These are phyloP conservation scores for Abrostola triplasia DNA, from an alignment of 2,888 invertebrate species.

Conservation along the genomic window DNA sequence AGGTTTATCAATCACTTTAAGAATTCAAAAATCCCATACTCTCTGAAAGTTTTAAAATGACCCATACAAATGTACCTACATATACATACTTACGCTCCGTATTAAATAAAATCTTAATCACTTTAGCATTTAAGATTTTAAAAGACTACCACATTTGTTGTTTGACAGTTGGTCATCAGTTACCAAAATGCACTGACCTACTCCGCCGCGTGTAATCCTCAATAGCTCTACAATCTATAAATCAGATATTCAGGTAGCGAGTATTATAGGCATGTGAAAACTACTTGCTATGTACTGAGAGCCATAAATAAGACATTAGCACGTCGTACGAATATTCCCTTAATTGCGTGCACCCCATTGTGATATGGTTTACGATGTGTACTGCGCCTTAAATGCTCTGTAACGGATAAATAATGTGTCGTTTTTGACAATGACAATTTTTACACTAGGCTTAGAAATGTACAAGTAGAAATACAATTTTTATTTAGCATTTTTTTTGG, in stretches of 20 bases:
- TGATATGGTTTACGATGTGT: constrained; percentile 71
- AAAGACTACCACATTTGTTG: too few species aligned
- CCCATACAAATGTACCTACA: too few species aligned
- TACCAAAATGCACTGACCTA: not conserved
- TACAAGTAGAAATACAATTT: too few species aligned
- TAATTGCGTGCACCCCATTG: constrained; percentile 77
- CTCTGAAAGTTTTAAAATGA: too few species aligned
- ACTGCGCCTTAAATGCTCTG: constrained; percentile 49
- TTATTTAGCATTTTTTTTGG: too few species aligned
- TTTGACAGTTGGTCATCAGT: too few species aligned
- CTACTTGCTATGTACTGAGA: constrained; percentile 74
- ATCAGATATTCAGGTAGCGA: constrained; percentile 75
- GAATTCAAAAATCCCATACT: too few species aligned
- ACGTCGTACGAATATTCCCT: constrained; percentile 78
- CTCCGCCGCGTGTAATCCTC: constrained; percentile 47
- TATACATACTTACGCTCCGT: too few species aligned
- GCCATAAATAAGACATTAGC: constrained; percentile 87
- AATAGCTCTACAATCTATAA: constrained; percentile 63
- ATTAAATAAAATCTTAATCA: too few species aligned
- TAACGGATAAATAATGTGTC: constrained; percentile 18
- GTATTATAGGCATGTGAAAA: constrained; percentile 84
- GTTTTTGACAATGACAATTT: not conserved
- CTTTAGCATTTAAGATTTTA: too few species aligned
- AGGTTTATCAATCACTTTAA: too few species aligned
- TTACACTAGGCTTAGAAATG: too few species aligned